A percentile compares a stretch with the other conserved stretches of the same genome.
phyloP scores from a whole-genome alignment of 2,888 invertebrate species.

The Ichneumoninae sp. region DNA sequence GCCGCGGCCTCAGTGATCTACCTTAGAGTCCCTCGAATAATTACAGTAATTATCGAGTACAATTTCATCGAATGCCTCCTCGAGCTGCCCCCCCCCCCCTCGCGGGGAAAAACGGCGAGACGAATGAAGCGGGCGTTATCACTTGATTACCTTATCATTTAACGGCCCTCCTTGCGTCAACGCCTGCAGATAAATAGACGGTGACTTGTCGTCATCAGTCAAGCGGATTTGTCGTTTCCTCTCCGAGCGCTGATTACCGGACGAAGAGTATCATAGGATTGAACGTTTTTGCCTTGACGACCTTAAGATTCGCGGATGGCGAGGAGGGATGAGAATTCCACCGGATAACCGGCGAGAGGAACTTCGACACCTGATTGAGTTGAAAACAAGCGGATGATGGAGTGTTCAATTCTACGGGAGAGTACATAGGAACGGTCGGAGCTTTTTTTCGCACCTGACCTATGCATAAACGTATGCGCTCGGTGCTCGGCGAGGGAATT shows the following conservation, averaged over 20 bases:
- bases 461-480: slow-evolving; percentile 64
- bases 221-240: slow-evolving; percentile 52
- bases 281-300: background rate
- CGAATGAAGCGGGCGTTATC: slow-evolving; percentile 80
- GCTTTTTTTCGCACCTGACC: slow-evolving; percentile 67
- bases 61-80: slow-evolving; percentile 24
- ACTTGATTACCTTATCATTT: slow-evolving; percentile 83
- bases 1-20: background rate
- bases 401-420: slow-evolving; percentile 61
- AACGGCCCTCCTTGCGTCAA: slow-evolving; percentile 80
- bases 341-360: slow-evolving; percentile 15
- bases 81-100: background rate
- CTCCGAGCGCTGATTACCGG: slow-evolving; percentile 20
- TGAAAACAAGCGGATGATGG: slow-evolving; percentile 57
- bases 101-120: slow-evolving; percentile 72
- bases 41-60: slow-evolving; percentile 18
- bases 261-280: background rate
- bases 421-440: slow-evolving; percentile 51
- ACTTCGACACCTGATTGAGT: slow-evolving; percentile 56
- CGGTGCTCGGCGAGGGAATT: slow-evolving; percentile 64
- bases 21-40: background rate
- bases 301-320: background rate
- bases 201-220: slow-evolving; percentile 75
- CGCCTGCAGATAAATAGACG: slow-evolving; percentile 47
- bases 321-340: background rate